phyloP scores from a whole-genome alignment of 2,797 vertebrate species.

The Coendou prehensilis region DNA sequence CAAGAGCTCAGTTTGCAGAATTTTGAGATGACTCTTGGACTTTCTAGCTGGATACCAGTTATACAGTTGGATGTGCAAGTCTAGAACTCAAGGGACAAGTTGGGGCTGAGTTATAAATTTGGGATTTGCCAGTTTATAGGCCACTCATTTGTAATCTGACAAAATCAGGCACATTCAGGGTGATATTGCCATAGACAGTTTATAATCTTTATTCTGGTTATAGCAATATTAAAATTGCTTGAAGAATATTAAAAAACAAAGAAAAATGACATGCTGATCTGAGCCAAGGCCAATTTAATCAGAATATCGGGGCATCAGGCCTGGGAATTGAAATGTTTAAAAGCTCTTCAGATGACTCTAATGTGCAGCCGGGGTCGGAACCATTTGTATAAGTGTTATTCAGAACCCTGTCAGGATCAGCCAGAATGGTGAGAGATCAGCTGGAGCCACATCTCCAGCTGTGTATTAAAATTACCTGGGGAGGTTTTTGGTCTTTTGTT shows the following conservation, averaged over 20 bases:
- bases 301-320: background rate
- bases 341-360: constrained; percentile 25
- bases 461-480: no score
- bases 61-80: background rate
- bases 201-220: constrained; percentile 14
- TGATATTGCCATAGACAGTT: background rate
- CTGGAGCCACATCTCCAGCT: background rate
- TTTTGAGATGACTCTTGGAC: background rate
- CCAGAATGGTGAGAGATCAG: background rate
- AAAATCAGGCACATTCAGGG: background rate
- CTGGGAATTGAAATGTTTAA: background rate
- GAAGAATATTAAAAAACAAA: background rate
- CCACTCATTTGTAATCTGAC: background rate
- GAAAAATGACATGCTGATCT: background rate
- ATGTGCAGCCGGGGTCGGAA: background rate
- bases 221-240: background rate
- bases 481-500: background rate
- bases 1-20: constrained; percentile 5
- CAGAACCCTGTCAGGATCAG: background rate
- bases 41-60: background rate
- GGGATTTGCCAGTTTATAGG: background rate
- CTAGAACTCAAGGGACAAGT: background rate
- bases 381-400: background rate
- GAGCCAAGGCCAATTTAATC: background rate
- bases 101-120: background rate